phyloP scores from a whole-genome alignment of 2,113 vertebrate species.

The Gallinago jamesoni region DNA sequence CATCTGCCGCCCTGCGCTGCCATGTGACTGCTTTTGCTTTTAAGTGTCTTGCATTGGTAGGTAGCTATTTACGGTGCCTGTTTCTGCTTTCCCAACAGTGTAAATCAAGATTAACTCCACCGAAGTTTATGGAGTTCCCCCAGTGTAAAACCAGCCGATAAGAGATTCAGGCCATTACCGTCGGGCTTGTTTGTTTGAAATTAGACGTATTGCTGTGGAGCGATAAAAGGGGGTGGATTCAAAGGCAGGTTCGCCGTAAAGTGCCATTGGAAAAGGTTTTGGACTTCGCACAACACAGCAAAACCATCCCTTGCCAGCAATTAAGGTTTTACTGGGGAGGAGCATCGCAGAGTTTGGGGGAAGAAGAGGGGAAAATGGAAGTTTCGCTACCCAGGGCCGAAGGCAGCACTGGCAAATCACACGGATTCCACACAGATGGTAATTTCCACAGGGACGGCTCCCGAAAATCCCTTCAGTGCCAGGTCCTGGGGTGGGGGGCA shows the following conservation, averaged over 20 bases:
- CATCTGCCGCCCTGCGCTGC: slow-evolving; percentile 7
- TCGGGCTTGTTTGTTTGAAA: slow-evolving; percentile 45
- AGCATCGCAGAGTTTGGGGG: background rate
- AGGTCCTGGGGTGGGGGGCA: fast-evolving
- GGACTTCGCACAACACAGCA: slow-evolving; percentile 19
- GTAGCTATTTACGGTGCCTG: slow-evolving; percentile 30
- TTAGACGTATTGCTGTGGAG: slow-evolving; percentile 10
- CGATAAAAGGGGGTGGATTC: slow-evolving; percentile 12
- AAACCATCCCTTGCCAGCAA: slow-evolving; percentile 42
- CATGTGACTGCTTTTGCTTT: background rate
- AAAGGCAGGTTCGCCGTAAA: slow-evolving; percentile 45
- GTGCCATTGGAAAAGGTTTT: slow-evolving; percentile 31
- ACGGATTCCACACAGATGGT: fast-evolving
- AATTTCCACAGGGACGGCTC: background rate
- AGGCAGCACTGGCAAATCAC: background rate
- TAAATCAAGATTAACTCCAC: slow-evolving; percentile 66
- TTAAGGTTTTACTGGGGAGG: background rate
- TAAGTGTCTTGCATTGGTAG: background rate
- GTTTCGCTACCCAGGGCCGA: background rate
- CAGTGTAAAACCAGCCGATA: slow-evolving; percentile 51
- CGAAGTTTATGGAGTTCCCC: slow-evolving; percentile 55
- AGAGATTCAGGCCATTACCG: slow-evolving; percentile 34
- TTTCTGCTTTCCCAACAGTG: slow-evolving; percentile 19
- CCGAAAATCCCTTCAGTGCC: background rate
- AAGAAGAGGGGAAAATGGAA: background rate